phyloP scores from a whole-genome alignment of 2,888 invertebrate species.

The Pollenia griseotomentosa region DNA sequence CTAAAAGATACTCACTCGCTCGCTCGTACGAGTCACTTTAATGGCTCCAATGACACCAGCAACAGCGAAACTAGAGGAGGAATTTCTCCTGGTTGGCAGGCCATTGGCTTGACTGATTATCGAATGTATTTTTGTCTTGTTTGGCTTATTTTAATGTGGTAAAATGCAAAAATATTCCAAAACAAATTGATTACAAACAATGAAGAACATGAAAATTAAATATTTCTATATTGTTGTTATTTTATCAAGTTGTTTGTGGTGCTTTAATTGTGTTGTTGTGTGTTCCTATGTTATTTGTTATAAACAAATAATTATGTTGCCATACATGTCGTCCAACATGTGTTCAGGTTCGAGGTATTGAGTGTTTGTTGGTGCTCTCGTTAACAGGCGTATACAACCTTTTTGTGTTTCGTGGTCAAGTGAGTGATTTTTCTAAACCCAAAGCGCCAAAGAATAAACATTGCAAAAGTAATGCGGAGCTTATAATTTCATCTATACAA shows the following conservation, averaged over 20 bases:
- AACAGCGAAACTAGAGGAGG: slow-evolving; percentile 12
- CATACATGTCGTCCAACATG: slow-evolving; percentile 58
- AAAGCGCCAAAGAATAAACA: too few relatives aligned
- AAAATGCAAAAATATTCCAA: slow-evolving; percentile 68
- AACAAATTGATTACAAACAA: slow-evolving; percentile 71
- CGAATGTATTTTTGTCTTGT: not conserved
- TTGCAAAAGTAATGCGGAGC: too few relatives aligned
- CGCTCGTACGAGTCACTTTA: slow-evolving; percentile 56
- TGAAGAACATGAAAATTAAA: slow-evolving; percentile 65
- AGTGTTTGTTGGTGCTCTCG: not conserved
- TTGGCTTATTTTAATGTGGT: slow-evolving; percentile 37
- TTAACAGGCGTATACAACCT: slow-evolving; percentile 50
- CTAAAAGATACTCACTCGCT: slow-evolving; percentile 36
- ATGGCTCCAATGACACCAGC: slow-evolving; percentile 48
- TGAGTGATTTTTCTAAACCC: too few relatives aligned
- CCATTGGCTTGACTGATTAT: slow-evolving; percentile 63
- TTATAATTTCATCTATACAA: too few relatives aligned
- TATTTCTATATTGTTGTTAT: slow-evolving; percentile 61
- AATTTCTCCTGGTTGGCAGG: slow-evolving; percentile 66
- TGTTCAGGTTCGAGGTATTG: slow-evolving; percentile 57
- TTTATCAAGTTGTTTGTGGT: slow-evolving; percentile 34
- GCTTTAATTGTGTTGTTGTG: slow-evolving; percentile 7
- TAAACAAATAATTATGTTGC: slow-evolving; percentile 65
- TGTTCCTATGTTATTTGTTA: slow-evolving; percentile 42
- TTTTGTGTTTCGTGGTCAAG: not conserved